These are phyloP conservation scores for Latrodectus elegans DNA, from an alignment of 2,888 invertebrate species.

Conservation along the genomic window DNA sequence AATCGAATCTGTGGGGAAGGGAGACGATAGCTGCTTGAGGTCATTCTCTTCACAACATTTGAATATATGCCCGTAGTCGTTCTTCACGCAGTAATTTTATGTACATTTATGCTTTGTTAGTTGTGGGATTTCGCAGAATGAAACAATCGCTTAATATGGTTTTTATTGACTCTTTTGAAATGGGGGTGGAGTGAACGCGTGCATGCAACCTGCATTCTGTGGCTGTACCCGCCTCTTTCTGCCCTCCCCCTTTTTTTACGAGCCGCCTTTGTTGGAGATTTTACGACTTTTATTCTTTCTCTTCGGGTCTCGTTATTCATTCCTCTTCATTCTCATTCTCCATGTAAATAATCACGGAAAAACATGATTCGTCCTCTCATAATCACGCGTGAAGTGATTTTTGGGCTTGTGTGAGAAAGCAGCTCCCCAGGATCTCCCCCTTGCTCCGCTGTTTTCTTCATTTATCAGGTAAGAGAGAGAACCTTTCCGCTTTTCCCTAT, in stretches of 20 bases:
- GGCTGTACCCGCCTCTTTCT: conserved; percentile 39
- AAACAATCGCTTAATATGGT: conserved; percentile 37
- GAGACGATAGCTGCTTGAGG: no score
- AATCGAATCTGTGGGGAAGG: no score
- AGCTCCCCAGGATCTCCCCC: no score
- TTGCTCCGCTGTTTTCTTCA: no score
- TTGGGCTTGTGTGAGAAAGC: not conserved
- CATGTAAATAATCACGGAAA: conserved; percentile 59
- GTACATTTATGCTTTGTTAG: not conserved
- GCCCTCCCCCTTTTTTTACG: conserved; percentile 33
- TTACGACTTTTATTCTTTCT: conserved; percentile 54
- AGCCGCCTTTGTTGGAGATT: conserved; percentile 44
- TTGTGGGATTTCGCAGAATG: conserved; percentile 18
- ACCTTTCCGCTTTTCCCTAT: no score
- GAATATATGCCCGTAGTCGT: no score
- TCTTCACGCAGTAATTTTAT: not conserved
- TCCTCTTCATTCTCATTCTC: conserved; percentile 53
- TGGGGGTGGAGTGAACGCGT: conserved; percentile 36
- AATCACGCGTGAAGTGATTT: conserved; percentile 23
- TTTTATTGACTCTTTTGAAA: conserved; percentile 32
- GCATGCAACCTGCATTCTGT: not conserved
- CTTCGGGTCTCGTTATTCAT: conserved; percentile 30
- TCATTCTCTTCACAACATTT: no score
- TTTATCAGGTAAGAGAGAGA: no score
- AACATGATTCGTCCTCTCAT: conserved; percentile 35